Percentiles rank a stretch among this genome's conserved stretches.
Evolutionary conservation across 2,797 vertebrate genomes (phyloP).

Genomic region (Sebastes trivittatus): DNA sequence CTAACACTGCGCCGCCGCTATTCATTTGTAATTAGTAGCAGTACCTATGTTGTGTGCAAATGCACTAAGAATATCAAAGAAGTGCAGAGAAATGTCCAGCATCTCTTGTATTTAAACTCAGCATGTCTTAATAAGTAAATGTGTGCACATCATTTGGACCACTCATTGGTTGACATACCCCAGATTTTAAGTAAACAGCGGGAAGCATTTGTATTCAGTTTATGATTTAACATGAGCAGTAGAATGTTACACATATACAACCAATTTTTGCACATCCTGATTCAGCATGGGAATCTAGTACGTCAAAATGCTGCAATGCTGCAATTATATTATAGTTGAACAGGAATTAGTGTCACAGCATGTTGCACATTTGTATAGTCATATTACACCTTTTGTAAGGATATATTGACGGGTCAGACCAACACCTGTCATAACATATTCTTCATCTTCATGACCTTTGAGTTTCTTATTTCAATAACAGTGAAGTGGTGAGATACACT

Average conservation of each 20-base stretch:
- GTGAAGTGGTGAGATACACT: not conserved
- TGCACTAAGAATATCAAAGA: conserved; percentile 58
- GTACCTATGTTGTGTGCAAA: conserved; percentile 67
- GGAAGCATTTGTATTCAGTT: conserved; percentile 6
- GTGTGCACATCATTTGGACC: conserved; percentile 10
- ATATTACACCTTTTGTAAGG: not conserved
- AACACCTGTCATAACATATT: not conserved
- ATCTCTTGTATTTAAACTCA: conserved; percentile 29
- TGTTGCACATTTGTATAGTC: not conserved
- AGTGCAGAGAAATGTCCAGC: conserved; percentile 37
- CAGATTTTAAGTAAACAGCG: conserved; percentile 28
- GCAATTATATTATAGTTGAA: not conserved
- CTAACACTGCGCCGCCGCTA: conserved; percentile 54
- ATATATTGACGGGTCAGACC: not conserved
- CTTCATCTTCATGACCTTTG: not conserved
- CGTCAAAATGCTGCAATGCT: not conserved
- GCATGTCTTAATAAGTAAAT: conserved; percentile 35
- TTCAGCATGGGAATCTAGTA: not conserved
- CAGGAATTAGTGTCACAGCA: not conserved
- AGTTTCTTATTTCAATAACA: not conserved
- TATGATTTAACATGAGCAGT: not conserved
- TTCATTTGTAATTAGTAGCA: conserved; percentile 76
- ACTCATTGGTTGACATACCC: conserved; percentile 10
- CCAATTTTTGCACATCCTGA: not conserved
- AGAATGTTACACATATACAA: not conserved